phyloP scores from a whole-genome alignment of 2,888 invertebrate species.

The Drosophila niveifrons region DNA sequence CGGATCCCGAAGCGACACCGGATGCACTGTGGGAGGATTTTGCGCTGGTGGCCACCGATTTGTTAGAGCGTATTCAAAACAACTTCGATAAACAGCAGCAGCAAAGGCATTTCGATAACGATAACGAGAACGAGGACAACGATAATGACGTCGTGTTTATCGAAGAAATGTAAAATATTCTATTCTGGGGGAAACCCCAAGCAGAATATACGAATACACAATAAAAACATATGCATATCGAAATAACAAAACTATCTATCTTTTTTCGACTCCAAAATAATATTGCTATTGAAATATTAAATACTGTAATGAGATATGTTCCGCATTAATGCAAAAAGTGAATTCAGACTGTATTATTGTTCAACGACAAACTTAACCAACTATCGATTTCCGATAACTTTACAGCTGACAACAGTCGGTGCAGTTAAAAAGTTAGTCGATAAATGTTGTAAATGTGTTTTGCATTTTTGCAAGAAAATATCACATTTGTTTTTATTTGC shows the following conservation, averaged over 20 bases:
- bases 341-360: too few relatives aligned
- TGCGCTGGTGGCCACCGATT: slow-evolving; percentile 90
- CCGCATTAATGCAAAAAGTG: too few relatives aligned
- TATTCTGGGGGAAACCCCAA: slow-evolving; percentile 1
- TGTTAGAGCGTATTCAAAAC: slow-evolving; percentile 87
- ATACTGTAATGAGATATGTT: too few relatives aligned
- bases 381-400: neutral
- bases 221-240: slow-evolving; percentile 5
- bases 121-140: slow-evolving; percentile 50
- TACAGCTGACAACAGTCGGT: neutral
- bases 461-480: neutral
- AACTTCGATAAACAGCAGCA: slow-evolving; percentile 69
- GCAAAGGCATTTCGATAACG: slow-evolving; percentile 44
- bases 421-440: neutral
- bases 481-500: neutral
- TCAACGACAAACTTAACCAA: neutral
- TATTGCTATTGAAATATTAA: too few relatives aligned
- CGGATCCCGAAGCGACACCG: slow-evolving; percentile 30
- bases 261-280: too few relatives aligned
- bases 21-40: slow-evolving; percentile 90
- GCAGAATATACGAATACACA: slow-evolving; percentile 14
- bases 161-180: slow-evolving; percentile 72
- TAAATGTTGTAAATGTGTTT: neutral
- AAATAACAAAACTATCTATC: slow-evolving; percentile 2
- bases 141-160: slow-evolving; percentile 79